Conservation (phyloP, 1,140 invertebrate genomes). For the Ooceraea biroi region DNA sequence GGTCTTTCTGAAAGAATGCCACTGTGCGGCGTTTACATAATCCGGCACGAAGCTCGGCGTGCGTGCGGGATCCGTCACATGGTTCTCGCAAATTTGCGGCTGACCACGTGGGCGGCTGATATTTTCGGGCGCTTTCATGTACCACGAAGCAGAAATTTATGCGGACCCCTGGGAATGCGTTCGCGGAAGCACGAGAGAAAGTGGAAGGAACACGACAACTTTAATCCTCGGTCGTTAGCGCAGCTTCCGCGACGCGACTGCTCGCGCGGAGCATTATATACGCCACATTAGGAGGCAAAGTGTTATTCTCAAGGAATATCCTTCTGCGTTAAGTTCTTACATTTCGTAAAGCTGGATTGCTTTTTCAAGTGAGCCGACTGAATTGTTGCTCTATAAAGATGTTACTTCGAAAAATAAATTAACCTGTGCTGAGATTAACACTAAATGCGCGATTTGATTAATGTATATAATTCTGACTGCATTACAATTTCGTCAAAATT, state of each 20-base stretch:
- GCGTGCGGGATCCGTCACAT: conserved; percentile 59
- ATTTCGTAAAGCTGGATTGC: not conserved
- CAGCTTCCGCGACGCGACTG: conserved; percentile 29
- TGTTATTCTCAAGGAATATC: conserved; percentile 21
- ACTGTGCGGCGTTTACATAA: conserved; percentile 47
- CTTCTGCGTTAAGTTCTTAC: not conserved
- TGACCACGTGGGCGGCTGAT: conserved; percentile 74
- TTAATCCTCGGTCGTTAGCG: conserved; percentile 56
- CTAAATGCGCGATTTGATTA: conserved; percentile 21
- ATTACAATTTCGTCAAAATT: conserved; percentile 11
- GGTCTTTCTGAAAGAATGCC: conserved; percentile 43
- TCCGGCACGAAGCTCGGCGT: conserved; percentile 52
- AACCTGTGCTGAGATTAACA: not conserved
- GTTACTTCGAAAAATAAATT: not conserved
- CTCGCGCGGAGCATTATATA: conserved; percentile 26
- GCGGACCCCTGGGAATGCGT: conserved; percentile 70
- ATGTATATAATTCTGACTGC: not conserved
- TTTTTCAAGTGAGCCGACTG: not conserved
- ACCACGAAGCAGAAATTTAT: conserved; percentile 79
- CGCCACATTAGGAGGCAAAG: conserved; percentile 13
- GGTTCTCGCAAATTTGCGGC: conserved; percentile 69
- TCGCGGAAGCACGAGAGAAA: conserved; percentile 59
- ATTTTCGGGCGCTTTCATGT: conserved; percentile 81
- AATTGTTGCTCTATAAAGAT: not conserved
- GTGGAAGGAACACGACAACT: conserved; percentile 53